Conservation (phyloP, 1,140 invertebrate species). For the Sinella curviseta region DNA sequence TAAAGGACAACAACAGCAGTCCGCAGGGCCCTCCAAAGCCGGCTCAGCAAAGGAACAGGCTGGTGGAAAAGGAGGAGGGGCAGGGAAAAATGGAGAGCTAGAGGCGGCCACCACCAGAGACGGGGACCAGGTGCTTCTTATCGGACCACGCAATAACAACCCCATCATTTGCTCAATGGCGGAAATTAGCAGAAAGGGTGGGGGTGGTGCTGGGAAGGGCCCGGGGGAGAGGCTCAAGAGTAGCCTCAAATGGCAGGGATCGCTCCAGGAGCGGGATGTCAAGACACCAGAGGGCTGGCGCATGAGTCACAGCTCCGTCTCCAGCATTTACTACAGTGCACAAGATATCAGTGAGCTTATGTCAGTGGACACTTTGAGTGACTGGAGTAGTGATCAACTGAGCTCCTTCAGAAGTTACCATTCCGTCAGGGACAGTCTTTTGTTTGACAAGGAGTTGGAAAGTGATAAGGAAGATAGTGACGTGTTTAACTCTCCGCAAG, state of each 20-base stretch:
- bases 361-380: constrained; percentile 38
- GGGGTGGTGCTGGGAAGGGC: background rate
- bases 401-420: constrained; percentile 47
- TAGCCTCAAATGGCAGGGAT: constrained; percentile 9
- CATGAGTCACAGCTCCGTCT: constrained; percentile 44
- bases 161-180: background rate
- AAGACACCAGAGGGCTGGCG: constrained; percentile 36
- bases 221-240: background rate
- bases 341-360: constrained; percentile 47
- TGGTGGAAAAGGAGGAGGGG: background rate
- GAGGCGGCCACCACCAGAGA: constrained; percentile 1
- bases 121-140: constrained; percentile 16
- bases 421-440: constrained; percentile 36
- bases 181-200: background rate
- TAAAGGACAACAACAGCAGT: background rate
- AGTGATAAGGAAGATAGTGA: constrained; percentile 67
- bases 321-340: constrained; percentile 46
- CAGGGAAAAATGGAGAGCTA: background rate
- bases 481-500: constrained; percentile 58
- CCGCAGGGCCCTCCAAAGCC: background rate
- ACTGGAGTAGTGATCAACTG: constrained; percentile 34
- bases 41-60: background rate
- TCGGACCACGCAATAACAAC: background rate
- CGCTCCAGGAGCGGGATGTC: background rate
- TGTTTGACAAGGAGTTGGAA: constrained; percentile 52